Conservation (phyloP, 2,888 invertebrate genomes). For the Lasioglossum lativentre region DNA sequence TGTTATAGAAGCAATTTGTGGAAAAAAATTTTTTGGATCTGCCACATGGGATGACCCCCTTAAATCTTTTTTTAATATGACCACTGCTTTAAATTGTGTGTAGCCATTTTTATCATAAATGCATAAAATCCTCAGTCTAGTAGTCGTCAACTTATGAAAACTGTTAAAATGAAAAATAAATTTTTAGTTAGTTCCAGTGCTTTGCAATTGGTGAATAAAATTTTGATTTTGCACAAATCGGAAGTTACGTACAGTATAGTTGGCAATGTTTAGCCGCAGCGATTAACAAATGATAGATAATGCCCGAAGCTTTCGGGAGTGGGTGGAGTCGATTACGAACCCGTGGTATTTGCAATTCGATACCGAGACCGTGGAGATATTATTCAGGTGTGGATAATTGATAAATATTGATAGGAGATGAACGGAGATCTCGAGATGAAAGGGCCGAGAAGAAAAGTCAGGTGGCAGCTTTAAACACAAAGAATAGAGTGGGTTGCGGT, state of each 20-base stretch:
- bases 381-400: conserved; percentile 51
- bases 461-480: conserved; percentile 49
- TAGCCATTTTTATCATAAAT: no score
- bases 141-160: neutral
- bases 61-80: no score
- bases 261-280: neutral
- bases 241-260: neutral
- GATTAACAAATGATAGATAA: neutral
- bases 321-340: neutral
- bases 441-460: conserved; percentile 46
- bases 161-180: neutral
- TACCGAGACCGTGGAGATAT: neutral
- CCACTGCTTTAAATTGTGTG: no score
- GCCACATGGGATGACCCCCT: no score
- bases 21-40: no score
- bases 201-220: no score
- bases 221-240: no score
- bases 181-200: neutral
- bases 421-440: conserved; percentile 49
- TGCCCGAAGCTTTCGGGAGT: no score
- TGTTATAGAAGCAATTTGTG: no score
- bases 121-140: no score
- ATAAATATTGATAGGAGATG: conserved; percentile 58
- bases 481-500: conserved; percentile 52
- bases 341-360: conserved; percentile 43